Base-by-base conservation (phyloP, 2,888 invertebrate genomes). In the Galeopsomyia nigrocyanea region DNA sequence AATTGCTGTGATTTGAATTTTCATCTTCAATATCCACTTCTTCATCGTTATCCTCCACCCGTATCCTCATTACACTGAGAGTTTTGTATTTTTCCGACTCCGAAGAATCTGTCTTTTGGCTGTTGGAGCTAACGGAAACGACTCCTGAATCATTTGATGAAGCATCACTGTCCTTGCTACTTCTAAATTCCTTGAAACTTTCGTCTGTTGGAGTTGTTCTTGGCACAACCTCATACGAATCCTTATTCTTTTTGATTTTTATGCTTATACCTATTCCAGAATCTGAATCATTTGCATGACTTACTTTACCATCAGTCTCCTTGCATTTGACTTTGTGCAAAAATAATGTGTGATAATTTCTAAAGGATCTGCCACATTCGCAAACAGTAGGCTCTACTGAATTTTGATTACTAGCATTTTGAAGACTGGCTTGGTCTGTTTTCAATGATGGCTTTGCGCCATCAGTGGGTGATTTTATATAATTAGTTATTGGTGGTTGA, bases 191-290 rank as follows among this genome's bases (percentile, higher is more conserved):
- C 60, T 79, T 75, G 0, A 73, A 75, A 39, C 62, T 77, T 14
- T 80, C 78, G 47, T 81, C 79, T 10, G 77, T 75, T 17, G 74
- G 77, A 21, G 64, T 75, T 60, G 81, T 80, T 68, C 78, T 83
- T 26, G 80, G 81, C 14, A 86, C 83, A 71, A 86, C 82, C 74
- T 85, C 83, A 74, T 85, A 86, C 0, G 83, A 84, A 79, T 85
- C 79, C 58, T 76, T 71, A 53, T 81, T 83, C 69, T 85, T 86
- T 67, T 86, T 86, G 39, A 86, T 86, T 17, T 83, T 85, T 66
- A 85, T 84, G 51, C 79, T 84, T 61, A 86, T 83, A 21, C 83
- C 84, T 74, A 81, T 81, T 22, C 82, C 81, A 46, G 83, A 82
- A 73, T 83, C 82, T n/a, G 78, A 76, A 66, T 85, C 83, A 71